phyloP scores from a whole-genome alignment of 2,113 vertebrate genomes.

The Dasypus novemcinctus region DNA sequence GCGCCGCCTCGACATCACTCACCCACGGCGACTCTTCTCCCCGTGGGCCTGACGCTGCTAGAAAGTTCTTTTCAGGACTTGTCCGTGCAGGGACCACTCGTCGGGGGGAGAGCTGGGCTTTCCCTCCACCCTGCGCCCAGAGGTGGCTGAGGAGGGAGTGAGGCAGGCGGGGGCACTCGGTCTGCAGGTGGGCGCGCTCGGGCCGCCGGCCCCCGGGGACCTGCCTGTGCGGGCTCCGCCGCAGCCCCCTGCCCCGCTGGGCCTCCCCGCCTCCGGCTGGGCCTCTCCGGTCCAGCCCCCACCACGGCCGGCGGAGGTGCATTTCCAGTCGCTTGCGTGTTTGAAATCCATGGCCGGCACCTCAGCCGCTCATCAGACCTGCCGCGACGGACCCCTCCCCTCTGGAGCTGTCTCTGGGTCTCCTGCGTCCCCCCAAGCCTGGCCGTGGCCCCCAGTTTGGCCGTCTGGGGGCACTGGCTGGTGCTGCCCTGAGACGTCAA shows the following conservation, averaged over 20 bases:
- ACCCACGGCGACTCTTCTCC: no score
- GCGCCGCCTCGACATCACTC: not conserved
- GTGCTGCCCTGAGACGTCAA: not conserved
- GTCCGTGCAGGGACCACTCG: not conserved
- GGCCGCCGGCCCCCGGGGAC: no score
- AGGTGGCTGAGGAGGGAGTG: no score
- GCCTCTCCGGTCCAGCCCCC: not conserved
- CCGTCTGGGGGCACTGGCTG: not conserved
- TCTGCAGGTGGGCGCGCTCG: no score
- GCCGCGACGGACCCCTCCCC: accelerated
- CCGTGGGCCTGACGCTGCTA: not conserved
- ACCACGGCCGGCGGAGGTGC: not conserved
- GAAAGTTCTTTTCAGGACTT: no score
- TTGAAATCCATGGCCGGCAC: not conserved
- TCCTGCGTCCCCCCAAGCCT: not conserved
- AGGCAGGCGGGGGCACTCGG: not conserved
- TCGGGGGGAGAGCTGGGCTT: not conserved
- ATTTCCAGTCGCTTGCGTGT: not conserved
- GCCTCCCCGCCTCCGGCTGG: not conserved
- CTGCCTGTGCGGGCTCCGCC: not conserved
- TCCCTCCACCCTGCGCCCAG: not conserved
- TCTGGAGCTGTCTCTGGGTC: not conserved
- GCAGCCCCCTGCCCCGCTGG: not conserved
- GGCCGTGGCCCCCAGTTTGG: not conserved
- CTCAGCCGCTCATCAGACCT: not conserved